phyloP scores from a whole-genome alignment of 2,888 invertebrate genomes.

The Tipula lateralis region DNA sequence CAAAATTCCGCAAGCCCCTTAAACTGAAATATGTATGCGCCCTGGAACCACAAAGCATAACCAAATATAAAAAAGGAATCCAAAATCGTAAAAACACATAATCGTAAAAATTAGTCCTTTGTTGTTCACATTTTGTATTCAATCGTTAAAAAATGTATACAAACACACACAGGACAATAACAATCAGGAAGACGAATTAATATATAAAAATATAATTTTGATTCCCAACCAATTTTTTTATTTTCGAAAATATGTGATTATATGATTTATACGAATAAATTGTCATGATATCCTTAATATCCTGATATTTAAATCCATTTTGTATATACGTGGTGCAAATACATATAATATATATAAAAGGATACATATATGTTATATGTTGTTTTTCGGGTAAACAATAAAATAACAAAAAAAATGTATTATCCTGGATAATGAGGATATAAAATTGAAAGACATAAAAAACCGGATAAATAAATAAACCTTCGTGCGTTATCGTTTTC shows the following conservation, averaged over 20 bases:
- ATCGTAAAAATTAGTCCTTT: conserved; percentile 7
- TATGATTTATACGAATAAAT: background rate
- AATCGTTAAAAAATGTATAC: background rate
- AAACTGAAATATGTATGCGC: background rate
- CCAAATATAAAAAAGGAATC: background rate
- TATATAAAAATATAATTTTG: background rate
- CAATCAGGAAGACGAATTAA: background rate
- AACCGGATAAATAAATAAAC: background rate
- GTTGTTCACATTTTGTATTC: background rate
- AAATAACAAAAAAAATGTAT: background rate
- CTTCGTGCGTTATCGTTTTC: background rate
- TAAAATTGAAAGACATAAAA: background rate
- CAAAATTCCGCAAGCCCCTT: background rate
- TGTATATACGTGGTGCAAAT: background rate
- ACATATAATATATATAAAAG: background rate
- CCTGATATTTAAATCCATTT: background rate
- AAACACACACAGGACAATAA: background rate
- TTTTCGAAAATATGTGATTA: background rate
- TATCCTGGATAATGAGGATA: background rate
- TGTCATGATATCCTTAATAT: background rate
- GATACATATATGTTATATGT: background rate
- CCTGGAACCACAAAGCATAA: conserved; percentile 11
- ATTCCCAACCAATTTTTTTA: background rate
- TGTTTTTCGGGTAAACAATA: background rate
- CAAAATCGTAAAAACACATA: background rate